phyloP scores from a whole-genome alignment of 2,888 invertebrate species.

The Chaetogeoica ovagalla region DNA sequence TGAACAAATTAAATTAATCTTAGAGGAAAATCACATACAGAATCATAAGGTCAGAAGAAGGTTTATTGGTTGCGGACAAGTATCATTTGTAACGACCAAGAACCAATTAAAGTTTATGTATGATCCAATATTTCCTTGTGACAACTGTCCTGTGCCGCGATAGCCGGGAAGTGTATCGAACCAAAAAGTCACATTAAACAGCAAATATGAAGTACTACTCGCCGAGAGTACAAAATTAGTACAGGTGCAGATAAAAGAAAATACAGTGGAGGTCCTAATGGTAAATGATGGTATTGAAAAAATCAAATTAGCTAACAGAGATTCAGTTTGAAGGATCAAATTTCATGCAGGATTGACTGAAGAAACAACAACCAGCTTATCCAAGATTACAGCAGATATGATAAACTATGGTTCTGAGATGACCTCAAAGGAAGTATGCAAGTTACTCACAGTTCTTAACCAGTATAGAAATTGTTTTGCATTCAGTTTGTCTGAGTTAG shows the following conservation, averaged over 20 bases:
- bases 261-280: not conserved
- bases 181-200: not conserved
- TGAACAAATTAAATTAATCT: not conserved
- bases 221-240: not conserved
- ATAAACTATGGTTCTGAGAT: not conserved
- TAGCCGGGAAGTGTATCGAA: not conserved
- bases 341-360: not conserved
- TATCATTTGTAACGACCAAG: not conserved
- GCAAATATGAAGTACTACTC: not conserved
- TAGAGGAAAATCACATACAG: not conserved
- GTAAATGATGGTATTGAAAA: not conserved
- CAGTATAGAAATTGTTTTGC: slow-evolving; percentile 30
- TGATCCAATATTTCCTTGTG: not conserved
- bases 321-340: not conserved
- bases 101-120: not conserved
- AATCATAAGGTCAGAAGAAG: not conserved
- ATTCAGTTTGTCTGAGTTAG: slow-evolving; percentile 3
- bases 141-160: not conserved
- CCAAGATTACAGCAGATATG: not conserved
- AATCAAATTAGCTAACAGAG: not conserved
- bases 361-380: not conserved
- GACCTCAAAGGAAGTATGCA: not conserved
- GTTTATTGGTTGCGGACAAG: not conserved
- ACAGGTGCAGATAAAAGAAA: not conserved
- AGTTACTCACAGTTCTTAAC: not conserved